These are phyloP conservation scores for Cyanoramphus novaezelandiae DNA, from an alignment of 2,113 vertebrate genomes.

Conservation along the genomic window DNA sequence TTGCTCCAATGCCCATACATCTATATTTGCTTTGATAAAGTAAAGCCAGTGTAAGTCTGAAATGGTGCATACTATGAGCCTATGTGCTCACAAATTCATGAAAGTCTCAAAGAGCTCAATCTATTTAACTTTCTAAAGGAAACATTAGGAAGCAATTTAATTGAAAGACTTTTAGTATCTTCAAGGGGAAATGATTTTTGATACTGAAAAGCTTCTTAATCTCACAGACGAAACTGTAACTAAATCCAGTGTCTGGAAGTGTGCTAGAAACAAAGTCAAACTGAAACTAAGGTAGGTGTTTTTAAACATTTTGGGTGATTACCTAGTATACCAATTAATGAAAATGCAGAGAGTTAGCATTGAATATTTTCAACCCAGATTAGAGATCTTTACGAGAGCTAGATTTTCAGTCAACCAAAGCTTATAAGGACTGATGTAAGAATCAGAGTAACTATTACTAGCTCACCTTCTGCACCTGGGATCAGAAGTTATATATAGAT, in stretches of 20 bases:
- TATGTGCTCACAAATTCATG: neutral
- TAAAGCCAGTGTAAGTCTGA: neutral
- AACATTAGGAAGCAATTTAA: neutral
- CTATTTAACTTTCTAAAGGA: neutral
- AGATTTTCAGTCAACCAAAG: neutral
- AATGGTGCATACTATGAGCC: neutral
- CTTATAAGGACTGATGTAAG: neutral
- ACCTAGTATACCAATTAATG: neutral
- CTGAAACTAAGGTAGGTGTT: neutral
- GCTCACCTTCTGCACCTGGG: neutral
- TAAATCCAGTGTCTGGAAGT: neutral
- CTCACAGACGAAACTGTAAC: neutral
- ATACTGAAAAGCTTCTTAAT: neutral
- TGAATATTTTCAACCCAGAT: neutral
- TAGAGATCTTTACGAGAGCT: neutral
- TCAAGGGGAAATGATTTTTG: neutral
- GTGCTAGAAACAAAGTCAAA: neutral
- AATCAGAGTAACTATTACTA: neutral
- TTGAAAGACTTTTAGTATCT: neutral
- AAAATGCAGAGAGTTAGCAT: neutral
- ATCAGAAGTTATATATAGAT: neutral
- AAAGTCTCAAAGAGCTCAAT: neutral
- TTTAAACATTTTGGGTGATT: neutral
- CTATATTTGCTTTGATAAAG: neutral
- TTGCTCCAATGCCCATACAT: neutral